Conservation (phyloP, 2,888 invertebrate genomes). For the Drosophila trichaetosa region DNA sequence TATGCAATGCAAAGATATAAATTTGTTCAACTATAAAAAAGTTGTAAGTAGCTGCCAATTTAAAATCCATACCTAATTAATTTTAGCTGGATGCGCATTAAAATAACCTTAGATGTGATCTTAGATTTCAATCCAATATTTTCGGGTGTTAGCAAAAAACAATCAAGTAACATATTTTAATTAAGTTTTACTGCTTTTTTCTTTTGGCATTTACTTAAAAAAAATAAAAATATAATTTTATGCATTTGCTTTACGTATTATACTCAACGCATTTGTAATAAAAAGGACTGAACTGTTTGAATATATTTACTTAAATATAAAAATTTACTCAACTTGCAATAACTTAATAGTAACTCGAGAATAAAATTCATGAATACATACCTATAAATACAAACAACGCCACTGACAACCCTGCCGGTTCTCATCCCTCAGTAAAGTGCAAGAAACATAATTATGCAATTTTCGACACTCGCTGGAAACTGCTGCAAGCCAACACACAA, state of each 20-base stretch:
- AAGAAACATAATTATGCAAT: slow-evolving; percentile 72
- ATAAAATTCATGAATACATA: background rate
- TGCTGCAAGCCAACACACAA: slow-evolving; percentile 51
- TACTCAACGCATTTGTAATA: background rate
- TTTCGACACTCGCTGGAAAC: slow-evolving; percentile 65
- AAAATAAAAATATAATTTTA: background rate
- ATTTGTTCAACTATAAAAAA: background rate
- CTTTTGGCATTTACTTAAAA: background rate
- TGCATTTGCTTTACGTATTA: background rate
- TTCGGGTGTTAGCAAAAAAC: no score
- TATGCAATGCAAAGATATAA: background rate
- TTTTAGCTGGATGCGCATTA: background rate
- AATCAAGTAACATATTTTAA: background rate
- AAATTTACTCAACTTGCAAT: background rate
- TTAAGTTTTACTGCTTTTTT: background rate
- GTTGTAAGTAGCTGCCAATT: background rate
- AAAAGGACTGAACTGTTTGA: background rate
- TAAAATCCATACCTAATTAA: background rate
- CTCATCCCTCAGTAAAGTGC: slow-evolving; percentile 41
- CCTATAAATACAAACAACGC: background rate
- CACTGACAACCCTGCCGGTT: slow-evolving; percentile 36
- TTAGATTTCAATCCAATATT: no score
- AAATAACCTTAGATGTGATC: background rate
- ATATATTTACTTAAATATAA: background rate
- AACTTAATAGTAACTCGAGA: background rate